Conservation (phyloP, 2,113 vertebrate species). For the Callopanchax toddi region DNA sequence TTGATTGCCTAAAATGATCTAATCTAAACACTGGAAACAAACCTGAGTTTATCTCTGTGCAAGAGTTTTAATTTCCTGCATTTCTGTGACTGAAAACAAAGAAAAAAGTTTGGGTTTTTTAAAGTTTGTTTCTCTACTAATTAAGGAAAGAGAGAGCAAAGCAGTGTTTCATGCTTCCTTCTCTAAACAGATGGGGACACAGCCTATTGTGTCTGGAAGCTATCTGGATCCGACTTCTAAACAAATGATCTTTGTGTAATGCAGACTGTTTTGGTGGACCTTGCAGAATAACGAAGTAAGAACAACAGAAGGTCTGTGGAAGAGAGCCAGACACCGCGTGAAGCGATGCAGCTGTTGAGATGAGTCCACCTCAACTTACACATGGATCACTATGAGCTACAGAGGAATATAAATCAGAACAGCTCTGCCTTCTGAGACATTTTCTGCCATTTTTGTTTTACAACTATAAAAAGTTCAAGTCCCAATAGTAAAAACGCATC, state of each 20-base stretch:
- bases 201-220: slow-evolving; percentile 32
- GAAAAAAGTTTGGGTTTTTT: too few species aligned
- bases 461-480: too few species aligned
- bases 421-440: too few species aligned
- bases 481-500: too few species aligned
- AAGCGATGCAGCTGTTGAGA: slow-evolving; percentile 61
- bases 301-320: slow-evolving; percentile 33
- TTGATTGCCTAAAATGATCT: background rate
- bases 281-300: slow-evolving; percentile 32
- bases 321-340: slow-evolving; percentile 48
- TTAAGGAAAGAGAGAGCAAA: slow-evolving; percentile 33
- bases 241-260: slow-evolving; percentile 56
- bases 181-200: slow-evolving; percentile 66
- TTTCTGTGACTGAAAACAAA: background rate
- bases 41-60: too few species aligned
- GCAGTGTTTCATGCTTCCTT: slow-evolving; percentile 37
- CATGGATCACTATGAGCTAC: too few species aligned
- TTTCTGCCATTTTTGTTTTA: too few species aligned
- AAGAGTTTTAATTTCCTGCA: background rate
- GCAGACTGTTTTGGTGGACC: slow-evolving; percentile 40
- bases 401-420: too few species aligned
- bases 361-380: too few species aligned
- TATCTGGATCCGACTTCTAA: slow-evolving; percentile 43
- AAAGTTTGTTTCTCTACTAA: background rate
- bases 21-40: too few species aligned